These are phyloP conservation scores for Xanthia togata DNA, from an alignment of 2,888 invertebrate genomes.

Conservation along the genomic window DNA sequence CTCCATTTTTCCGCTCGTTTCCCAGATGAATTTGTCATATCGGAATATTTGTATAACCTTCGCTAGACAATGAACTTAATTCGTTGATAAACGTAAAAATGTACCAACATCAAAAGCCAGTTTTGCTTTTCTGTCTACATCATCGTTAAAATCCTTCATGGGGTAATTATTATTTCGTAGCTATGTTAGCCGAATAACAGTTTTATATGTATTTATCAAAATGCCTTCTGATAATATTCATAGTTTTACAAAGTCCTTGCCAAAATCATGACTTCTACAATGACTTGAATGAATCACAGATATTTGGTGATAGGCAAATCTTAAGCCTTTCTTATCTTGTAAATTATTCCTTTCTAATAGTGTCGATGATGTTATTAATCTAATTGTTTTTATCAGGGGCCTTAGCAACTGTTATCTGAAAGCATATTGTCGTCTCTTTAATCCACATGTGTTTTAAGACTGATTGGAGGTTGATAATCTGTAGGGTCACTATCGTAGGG, in stretches of 20 bases:
- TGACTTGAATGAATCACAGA: slow-evolving; percentile 5
- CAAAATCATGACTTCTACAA: background rate
- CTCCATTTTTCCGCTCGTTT: background rate
- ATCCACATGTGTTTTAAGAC: background rate
- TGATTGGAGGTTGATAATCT: slow-evolving; percentile 13
- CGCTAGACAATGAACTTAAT: background rate
- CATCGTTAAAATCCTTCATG: background rate
- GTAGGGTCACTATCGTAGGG: background rate
- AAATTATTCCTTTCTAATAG: slow-evolving; percentile 10
- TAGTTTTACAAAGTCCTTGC: slow-evolving; percentile 16
- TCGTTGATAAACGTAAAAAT: background rate
- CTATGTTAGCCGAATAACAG: background rate
- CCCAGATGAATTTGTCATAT: background rate
- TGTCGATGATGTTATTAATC: slow-evolving; percentile 28
- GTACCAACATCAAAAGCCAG: background rate
- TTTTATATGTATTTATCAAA: background rate
- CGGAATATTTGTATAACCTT: background rate
- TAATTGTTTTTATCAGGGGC: slow-evolving; percentile 21
- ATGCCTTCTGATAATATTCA: background rate
- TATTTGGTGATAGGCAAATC: slow-evolving; percentile 12
- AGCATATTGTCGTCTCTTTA: slow-evolving; percentile 3
- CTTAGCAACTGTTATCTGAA: slow-evolving; percentile 41
- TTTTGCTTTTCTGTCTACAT: background rate
- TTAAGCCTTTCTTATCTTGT: slow-evolving; percentile 31
- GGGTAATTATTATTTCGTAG: background rate